A percentile compares a stretch with the other conserved stretches of the same genome.
These are phyloP conservation scores for Danio aesculapii DNA, from an alignment of 2,797 vertebrate species.

Conservation along the genomic window DNA sequence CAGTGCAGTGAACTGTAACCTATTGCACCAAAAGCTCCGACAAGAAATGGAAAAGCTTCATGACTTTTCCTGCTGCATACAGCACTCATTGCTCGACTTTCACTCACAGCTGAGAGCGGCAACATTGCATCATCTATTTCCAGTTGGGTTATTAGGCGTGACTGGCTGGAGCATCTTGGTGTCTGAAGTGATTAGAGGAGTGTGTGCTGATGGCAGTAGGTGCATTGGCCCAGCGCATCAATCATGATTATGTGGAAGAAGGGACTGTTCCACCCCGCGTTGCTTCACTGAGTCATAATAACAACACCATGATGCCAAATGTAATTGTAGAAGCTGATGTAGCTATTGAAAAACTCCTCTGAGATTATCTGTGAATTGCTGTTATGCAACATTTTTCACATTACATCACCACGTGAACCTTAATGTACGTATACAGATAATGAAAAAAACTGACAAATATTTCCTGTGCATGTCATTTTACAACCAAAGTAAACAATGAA, in stretches of 20 bases:
- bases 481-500: too few relatives aligned
- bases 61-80: slow-evolving; percentile 25
- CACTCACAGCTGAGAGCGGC: slow-evolving; percentile 6
- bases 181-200: slow-evolving; percentile 59
- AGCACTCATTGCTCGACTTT: slow-evolving; percentile 5
- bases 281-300: slow-evolving; percentile 41
- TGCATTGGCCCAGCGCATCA: slow-evolving; percentile 50
- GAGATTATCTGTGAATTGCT: neutral
- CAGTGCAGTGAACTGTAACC: slow-evolving; percentile 4
- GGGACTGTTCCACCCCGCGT: slow-evolving; percentile 17
- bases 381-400: neutral
- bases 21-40: neutral
- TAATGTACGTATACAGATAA: neutral
- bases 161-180: slow-evolving; percentile 57
- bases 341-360: neutral
- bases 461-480: too few relatives aligned
- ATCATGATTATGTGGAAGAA: slow-evolving; percentile 56
- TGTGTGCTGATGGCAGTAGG: slow-evolving; percentile 43
- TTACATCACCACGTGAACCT: neutral
- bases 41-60: slow-evolving; percentile 2
- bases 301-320: slow-evolving; percentile 23
- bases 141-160: slow-evolving; percentile 53
- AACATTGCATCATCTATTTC: slow-evolving; percentile 57
- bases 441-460: neutral
- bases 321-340: slow-evolving; percentile 19